Conservation (phyloP, 2,888 invertebrate species). For the Matsumyia berberina region DNA sequence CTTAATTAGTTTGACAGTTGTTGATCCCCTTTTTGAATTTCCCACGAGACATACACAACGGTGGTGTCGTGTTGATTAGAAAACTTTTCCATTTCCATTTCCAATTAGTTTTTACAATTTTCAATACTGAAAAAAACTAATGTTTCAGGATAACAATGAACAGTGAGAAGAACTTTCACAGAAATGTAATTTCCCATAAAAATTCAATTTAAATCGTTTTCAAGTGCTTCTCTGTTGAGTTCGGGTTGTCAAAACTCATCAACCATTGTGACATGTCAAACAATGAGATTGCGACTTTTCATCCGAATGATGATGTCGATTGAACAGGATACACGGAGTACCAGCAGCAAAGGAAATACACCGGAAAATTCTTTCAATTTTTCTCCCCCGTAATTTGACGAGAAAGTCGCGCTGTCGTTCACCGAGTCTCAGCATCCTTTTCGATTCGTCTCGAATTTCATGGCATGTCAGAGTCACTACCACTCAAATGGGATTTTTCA, state of each 20-base stretch:
- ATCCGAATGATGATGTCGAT: constrained; percentile 49
- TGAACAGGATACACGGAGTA: constrained; percentile 4
- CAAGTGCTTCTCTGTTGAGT: constrained; percentile 6
- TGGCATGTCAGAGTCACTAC: constrained; percentile 71
- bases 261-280: constrained; percentile 71
- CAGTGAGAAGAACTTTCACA: not conserved
- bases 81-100: constrained; percentile 59
- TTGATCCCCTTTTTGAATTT: constrained; percentile 46
- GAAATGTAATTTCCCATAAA: constrained; percentile 73
- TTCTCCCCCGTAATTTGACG: constrained; percentile 46
- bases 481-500: constrained; percentile 75
- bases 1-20: constrained; percentile 40
- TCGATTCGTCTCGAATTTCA: constrained; percentile 75
- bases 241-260: constrained; percentile 73
- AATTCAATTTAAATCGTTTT: constrained; percentile 63
- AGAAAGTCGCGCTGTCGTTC: constrained; percentile 39
- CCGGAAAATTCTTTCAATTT: constrained; percentile 59
- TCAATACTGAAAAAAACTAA: constrained; percentile 4
- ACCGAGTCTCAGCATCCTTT: constrained; percentile 62
- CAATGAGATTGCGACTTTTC: constrained; percentile 66
- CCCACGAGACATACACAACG: constrained; percentile 45
- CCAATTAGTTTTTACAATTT: constrained; percentile 13
- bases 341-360: constrained; percentile 44
- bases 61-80: constrained; percentile 57
- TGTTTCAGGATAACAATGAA: not conserved